phyloP scores from a whole-genome alignment of 1,140 invertebrate genomes.

The Cepaea nemoralis region DNA sequence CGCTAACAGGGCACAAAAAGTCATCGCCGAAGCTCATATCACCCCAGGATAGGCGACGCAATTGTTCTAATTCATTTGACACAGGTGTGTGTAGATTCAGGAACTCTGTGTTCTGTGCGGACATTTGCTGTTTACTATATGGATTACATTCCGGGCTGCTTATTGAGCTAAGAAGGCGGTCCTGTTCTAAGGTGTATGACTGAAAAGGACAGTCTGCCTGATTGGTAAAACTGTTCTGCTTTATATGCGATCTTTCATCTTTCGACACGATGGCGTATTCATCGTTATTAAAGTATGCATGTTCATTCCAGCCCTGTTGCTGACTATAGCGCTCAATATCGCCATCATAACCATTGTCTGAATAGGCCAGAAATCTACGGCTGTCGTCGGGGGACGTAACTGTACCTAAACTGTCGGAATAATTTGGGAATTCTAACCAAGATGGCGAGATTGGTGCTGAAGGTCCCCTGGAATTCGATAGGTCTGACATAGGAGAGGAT shows the following conservation, averaged over 20 bases:
- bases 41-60: neutral
- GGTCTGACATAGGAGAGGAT: neutral
- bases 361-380: neutral
- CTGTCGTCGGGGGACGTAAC: neutral
- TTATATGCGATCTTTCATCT: neutral
- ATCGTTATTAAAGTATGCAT: neutral
- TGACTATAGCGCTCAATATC: neutral
- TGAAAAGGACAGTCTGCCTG: neutral
- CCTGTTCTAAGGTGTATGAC: neutral
- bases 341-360: neutral
- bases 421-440: neutral
- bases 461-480: neutral
- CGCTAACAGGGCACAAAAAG: neutral
- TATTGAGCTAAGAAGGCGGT: neutral
- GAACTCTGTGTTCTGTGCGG: neutral
- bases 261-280: neutral
- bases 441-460: neutral
- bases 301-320: neutral
- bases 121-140: neutral
- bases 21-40: conserved; percentile 16
- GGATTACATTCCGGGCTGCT: neutral
- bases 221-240: neutral
- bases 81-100: neutral
- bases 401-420: neutral
- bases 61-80: neutral